Conservation (phyloP, 2,888 invertebrate genomes). For the Herminia tarsipennalis region DNA sequence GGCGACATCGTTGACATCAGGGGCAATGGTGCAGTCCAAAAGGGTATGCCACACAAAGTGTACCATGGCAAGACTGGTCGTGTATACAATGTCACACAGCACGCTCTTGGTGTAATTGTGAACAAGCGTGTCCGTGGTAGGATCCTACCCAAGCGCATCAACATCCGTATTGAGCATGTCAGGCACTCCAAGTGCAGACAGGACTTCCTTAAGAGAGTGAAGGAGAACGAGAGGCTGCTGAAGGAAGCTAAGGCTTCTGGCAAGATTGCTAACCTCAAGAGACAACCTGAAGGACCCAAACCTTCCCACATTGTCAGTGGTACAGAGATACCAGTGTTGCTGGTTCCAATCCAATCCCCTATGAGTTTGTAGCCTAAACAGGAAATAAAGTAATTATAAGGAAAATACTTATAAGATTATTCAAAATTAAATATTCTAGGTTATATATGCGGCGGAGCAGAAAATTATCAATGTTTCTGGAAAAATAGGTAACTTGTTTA, state of each 20-base stretch:
- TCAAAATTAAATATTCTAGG: no score
- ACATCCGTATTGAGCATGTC: constrained; percentile 98
- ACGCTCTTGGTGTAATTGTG: constrained; percentile 98
- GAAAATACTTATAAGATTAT: no score
- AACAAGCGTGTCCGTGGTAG: constrained; percentile 98
- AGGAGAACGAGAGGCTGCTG: constrained; percentile 94
- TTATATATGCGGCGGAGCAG: no score
- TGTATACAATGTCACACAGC: constrained; percentile 98
- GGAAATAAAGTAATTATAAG: constrained; percentile 75
- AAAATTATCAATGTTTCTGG: no score
- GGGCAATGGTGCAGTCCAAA: constrained; percentile 99
- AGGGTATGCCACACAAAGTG: constrained; percentile 99
- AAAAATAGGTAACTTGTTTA: no score
- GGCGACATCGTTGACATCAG: constrained; percentile 99
- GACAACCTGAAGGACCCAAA: constrained; percentile 95
- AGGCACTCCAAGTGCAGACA: constrained; percentile 98
- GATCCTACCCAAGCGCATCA: constrained; percentile 98
- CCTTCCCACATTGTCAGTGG: constrained; percentile 95
- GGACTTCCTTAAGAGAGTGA: constrained; percentile 97
- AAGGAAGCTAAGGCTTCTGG: constrained; percentile 94
- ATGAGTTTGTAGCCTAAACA: constrained; percentile 98
- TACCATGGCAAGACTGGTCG: constrained; percentile 99
- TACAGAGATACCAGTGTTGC: constrained; percentile 90
- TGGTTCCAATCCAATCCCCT: constrained; percentile 98
- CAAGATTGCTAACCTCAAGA: constrained; percentile 88